Evolutionary conservation across 1,140 invertebrate genomes (phyloP).

Genomic region (Theocolax elegans): DNA sequence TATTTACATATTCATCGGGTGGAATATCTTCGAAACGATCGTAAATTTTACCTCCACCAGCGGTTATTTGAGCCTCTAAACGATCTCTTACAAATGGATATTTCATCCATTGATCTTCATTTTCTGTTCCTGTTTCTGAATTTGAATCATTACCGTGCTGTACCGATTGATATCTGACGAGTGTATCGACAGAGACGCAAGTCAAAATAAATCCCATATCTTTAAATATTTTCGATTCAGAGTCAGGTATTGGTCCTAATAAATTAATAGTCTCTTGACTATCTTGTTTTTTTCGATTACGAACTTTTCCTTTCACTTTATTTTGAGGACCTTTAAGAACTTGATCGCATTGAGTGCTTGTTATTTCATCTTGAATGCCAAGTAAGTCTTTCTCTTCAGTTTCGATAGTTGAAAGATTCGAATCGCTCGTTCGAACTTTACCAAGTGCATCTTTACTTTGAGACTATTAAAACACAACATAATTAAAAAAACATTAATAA

Average conservation of each 20-base stretch:
- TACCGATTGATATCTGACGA: slow-evolving; percentile 51
- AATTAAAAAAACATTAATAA: no score
- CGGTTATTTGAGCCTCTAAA: slow-evolving; percentile 68
- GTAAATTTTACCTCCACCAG: slow-evolving; percentile 70
- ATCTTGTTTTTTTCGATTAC: slow-evolving; percentile 48
- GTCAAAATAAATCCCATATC: slow-evolving; percentile 70
- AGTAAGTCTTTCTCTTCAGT: slow-evolving; percentile 46
- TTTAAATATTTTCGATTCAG: slow-evolving; percentile 66
- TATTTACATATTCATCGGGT: slow-evolving; percentile 66
- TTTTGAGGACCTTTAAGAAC: slow-evolving; percentile 46
- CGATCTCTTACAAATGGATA: slow-evolving; percentile 70
- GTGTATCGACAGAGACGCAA: slow-evolving; percentile 60
- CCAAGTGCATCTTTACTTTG: neutral
- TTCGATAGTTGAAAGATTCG: no score
- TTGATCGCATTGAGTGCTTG: slow-evolving; percentile 58
- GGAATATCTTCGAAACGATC: slow-evolving; percentile 71
- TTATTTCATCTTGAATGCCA: slow-evolving; percentile 69
- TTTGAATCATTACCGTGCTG: slow-evolving; percentile 43
- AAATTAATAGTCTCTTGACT: slow-evolving; percentile 62
- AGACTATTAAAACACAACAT: neutral
- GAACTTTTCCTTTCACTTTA: slow-evolving; percentile 52
- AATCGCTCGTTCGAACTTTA: neutral
- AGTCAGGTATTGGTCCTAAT: slow-evolving; percentile 68
- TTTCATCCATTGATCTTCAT: slow-evolving; percentile 67
- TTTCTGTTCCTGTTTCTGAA: slow-evolving; percentile 57